Base-by-base conservation (phyloP, 1,140 invertebrate species). In the Atta colombica region DNA sequence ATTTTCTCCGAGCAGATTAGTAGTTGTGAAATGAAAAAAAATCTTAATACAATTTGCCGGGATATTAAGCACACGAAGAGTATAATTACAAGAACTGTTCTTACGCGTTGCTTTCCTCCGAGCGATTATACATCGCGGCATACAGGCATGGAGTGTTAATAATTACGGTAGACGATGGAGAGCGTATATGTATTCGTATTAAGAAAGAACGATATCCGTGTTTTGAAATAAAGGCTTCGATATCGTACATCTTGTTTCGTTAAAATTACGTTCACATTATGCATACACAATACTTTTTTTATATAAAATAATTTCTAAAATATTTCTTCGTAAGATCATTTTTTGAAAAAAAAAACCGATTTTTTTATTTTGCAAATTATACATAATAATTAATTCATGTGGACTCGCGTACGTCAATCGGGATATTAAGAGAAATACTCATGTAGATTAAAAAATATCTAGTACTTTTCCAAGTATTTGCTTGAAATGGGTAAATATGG, bases 11-110 rank as follows among this genome's bases (percentile, higher is more conserved):
- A 21, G 55, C 49, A 82, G 68, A 82, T 82, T 82, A 82, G 69
- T 84, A 75, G 80, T 71, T 69, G 35, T 49, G 72, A 68, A 82
- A 69, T 87, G 65, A 68, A 77, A 87, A 28, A 31, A 90, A 90
- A 87, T 90, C 85, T 87, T 90, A 90, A 90, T 89, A 90, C 89
- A 90, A 90, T 90, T 90, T 90, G 86, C 89, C 61, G 78, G 88
- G 80, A 81, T 81, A 89, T 91, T 91, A 90, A 90, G 72, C 78
- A 77, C 74, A 55, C 65, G 58, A 81, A 78, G 78, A 91, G 89
- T 89, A 68, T 90, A 90, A 90, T 90, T 90, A 90, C 86, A 85
- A 86, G 88, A 87, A 87, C 74, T 68, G 85, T 66, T 77, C 84
- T 87, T 89, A 71, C 49, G 53, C 88, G 88, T 90, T 89, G 86